Evolutionary conservation across 2,113 vertebrate genomes (phyloP).

Genomic region (Catharus fuscescens): DNA sequence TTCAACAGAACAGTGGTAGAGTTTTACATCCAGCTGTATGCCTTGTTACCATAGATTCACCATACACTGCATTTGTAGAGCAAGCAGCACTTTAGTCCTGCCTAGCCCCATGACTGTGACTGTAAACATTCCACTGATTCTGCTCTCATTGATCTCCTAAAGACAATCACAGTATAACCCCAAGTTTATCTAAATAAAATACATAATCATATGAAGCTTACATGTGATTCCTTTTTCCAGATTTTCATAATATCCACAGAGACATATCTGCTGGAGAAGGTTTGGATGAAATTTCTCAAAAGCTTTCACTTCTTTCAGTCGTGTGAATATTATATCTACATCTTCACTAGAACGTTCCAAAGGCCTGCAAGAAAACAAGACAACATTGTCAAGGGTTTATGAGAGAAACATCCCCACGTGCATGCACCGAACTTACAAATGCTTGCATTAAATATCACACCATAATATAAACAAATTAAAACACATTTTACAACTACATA

Average conservation of each 20-base stretch:
- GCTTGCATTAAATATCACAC: neutral
- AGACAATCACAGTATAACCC: neutral
- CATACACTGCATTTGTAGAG: neutral
- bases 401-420: neutral
- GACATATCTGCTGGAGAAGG: conserved; percentile 94
- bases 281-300: conserved; percentile 93
- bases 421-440: neutral
- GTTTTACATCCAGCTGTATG: neutral
- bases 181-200: neutral
- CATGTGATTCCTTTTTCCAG: conserved; percentile 95
- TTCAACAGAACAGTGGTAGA: neutral
- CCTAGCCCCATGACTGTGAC: neutral
- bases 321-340: conserved; percentile 93
- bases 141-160: neutral
- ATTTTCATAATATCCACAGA: conserved; percentile 93
- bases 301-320: conserved; percentile 91
- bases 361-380: conserved; percentile 78
- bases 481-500: neutral
- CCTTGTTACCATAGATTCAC: conserved; percentile 10
- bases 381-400: neutral
- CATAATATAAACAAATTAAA: neutral
- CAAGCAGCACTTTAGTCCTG: conserved; percentile 2
- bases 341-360: conserved; percentile 93
- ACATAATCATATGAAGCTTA: conserved; percentile 58
- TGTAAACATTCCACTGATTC: neutral